phyloP scores from a whole-genome alignment of 2,113 vertebrate genomes.

The Anoura caudifer region DNA sequence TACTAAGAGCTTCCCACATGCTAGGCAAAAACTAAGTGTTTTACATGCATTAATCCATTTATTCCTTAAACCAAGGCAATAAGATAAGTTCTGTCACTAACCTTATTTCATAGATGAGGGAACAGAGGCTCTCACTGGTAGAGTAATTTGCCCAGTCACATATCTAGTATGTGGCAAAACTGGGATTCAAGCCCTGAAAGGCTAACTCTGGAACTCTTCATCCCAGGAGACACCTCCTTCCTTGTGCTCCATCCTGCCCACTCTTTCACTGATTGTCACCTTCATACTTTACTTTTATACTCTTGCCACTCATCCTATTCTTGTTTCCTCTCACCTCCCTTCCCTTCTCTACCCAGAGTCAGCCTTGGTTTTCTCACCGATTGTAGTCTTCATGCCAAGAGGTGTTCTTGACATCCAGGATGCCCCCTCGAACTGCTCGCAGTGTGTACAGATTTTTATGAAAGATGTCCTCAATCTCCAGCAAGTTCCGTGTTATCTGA shows the following conservation, averaged over 20 bases:
- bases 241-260: background rate
- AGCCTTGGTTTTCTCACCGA: slow-evolving; percentile 61
- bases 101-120: background rate
- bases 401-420: slow-evolving; percentile 85
- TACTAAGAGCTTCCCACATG: rapidly evolving
- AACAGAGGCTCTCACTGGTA: background rate
- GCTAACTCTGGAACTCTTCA: background rate
- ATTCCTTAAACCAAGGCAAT: background rate
- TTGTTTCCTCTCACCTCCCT: too few species aligned
- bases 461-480: slow-evolving; percentile 85
- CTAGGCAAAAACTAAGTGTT: background rate
- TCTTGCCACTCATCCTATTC: background rate
- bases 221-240: background rate
- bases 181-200: background rate
- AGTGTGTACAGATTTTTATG: slow-evolving; percentile 79
- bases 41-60: background rate
- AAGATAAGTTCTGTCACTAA: background rate
- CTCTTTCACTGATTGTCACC: background rate
- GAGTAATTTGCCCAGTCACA: background rate
- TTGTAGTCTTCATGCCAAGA: slow-evolving; percentile 86
- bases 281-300: rapidly evolving
- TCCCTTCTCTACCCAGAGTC: background rate
- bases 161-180: background rate
- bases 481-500: slow-evolving; percentile 80
- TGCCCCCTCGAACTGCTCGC: slow-evolving; percentile 70